These are phyloP conservation scores for Ellobius talpinus DNA, from an alignment of 2,113 vertebrate genomes.

Conservation along the genomic window DNA sequence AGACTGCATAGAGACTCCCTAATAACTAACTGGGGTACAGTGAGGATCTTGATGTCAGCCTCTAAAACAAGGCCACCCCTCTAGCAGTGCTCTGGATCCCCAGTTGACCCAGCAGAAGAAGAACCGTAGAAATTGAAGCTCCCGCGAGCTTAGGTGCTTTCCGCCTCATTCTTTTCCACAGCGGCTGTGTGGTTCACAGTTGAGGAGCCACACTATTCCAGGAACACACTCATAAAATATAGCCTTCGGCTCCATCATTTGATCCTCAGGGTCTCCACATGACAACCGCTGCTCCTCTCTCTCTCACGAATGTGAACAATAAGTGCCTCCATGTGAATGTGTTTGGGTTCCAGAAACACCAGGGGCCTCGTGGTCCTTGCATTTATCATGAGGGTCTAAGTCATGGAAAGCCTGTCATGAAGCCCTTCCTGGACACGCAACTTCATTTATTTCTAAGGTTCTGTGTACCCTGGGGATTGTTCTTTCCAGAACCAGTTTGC, in stretches of 20 bases:
- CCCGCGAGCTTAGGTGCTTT: not conserved
- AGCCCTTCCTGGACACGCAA: slow-evolving; percentile 51
- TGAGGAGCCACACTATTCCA: slow-evolving; percentile 5
- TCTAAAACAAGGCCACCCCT: not conserved
- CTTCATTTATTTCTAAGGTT: slow-evolving; percentile 60
- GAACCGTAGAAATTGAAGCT: not conserved
- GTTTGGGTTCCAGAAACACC: slow-evolving; percentile 16
- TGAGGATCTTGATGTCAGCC: not conserved
- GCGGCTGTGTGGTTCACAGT: slow-evolving; percentile 5
- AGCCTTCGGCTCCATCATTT: not conserved
- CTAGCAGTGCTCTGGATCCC: not conserved
- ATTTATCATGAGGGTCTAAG: slow-evolving; percentile 46
- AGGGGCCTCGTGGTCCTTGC: slow-evolving; percentile 15
- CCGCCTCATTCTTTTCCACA: slow-evolving; percentile 5
- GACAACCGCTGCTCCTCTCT: not conserved
- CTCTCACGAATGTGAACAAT: not conserved
- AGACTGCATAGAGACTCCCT: not conserved
- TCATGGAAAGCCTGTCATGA: slow-evolving; percentile 28
- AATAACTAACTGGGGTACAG: not conserved
- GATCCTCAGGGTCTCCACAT: not conserved
- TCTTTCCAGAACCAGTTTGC: slow-evolving; percentile 71
- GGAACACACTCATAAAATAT: not conserved
- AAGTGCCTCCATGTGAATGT: not conserved
- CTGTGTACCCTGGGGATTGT: slow-evolving; percentile 44
- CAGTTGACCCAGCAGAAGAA: slow-evolving; percentile 52